phyloP scores from a whole-genome alignment of 2,113 vertebrate species.

The Varanus salvator region DNA sequence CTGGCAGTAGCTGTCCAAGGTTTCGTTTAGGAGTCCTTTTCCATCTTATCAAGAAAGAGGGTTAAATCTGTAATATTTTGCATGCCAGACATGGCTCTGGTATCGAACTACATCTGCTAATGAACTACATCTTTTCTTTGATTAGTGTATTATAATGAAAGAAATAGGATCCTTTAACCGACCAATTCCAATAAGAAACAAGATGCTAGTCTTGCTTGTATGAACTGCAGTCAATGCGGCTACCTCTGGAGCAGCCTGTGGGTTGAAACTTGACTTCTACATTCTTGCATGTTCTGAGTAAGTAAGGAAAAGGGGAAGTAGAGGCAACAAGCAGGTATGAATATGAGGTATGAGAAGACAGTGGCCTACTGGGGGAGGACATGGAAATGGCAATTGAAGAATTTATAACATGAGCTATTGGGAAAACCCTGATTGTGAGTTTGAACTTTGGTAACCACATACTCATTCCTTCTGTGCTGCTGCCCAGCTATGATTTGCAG shows the following conservation, averaged over 20 bases:
- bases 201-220: not conserved
- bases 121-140: not conserved
- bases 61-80: not conserved
- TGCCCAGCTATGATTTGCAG: not conserved
- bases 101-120: not conserved
- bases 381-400: not conserved
- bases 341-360: not conserved
- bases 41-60: not conserved
- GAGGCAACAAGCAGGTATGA: not conserved
- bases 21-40: not conserved
- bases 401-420: not conserved
- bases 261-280: not conserved
- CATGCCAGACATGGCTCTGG: not conserved
- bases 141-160: not conserved
- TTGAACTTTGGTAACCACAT: not conserved
- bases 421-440: not conserved
- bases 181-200: not conserved
- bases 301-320: not conserved
- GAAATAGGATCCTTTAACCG: not conserved
- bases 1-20: not conserved
- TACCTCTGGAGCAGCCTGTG: not conserved
- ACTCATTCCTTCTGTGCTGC: not conserved
- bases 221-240: not conserved
- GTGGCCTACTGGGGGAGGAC: not conserved
- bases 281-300: not conserved